phyloP scores from a whole-genome alignment of 2,113 vertebrate genomes.

The Damaliscus lunatus region DNA sequence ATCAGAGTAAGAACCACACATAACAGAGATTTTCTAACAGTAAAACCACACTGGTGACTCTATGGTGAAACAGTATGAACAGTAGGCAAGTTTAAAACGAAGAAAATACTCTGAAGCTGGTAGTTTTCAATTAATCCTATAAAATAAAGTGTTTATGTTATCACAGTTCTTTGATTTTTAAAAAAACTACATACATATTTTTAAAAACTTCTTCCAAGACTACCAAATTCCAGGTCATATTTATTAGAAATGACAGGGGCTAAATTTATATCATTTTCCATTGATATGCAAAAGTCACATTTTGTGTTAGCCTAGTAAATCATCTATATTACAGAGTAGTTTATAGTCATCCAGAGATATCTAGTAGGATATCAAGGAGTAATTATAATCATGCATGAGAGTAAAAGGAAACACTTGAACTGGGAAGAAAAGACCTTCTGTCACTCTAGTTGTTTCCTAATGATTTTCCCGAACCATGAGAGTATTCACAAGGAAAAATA shows the following conservation, averaged over 20 bases:
- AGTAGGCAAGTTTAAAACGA: neutral
- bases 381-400: neutral
- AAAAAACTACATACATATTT: neutral
- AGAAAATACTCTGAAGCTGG: neutral
- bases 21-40: constrained; percentile 9
- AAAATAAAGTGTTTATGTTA: neutral
- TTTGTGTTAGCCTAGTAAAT: neutral
- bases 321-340: neutral
- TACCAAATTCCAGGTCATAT: neutral
- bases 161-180: neutral
- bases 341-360: neutral
- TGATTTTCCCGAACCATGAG: constrained; percentile 29
- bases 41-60: neutral
- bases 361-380: neutral
- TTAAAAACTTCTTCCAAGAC: neutral
- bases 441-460: neutral
- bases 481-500: neutral
- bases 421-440: neutral
- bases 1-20: neutral
- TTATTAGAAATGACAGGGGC: neutral
- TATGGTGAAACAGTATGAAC: neutral
- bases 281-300: neutral
- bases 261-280: neutral
- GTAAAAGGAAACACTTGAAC: neutral
- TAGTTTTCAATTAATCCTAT: neutral